A percentile compares a stretch with the other conserved stretches of the same genome.
These are phyloP conservation scores for Mungos mungo DNA, from an alignment of 2,113 vertebrate species.

Conservation along the genomic window DNA sequence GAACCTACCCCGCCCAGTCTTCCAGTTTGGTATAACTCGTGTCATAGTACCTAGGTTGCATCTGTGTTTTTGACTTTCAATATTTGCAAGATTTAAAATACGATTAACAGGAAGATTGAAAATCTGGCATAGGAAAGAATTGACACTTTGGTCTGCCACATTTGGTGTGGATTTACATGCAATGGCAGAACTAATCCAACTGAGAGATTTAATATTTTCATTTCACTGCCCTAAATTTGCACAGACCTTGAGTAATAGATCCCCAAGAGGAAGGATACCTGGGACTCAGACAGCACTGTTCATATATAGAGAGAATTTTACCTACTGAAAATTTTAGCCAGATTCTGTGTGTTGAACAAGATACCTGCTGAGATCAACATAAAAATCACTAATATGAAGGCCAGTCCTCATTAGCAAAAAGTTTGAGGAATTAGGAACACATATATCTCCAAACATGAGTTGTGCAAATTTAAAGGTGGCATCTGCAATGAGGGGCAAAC, in stretches of 20 bases:
- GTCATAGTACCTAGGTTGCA: background rate
- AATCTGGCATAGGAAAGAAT: constrained; percentile 4
- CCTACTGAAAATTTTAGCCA: background rate
- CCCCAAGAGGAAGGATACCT: background rate
- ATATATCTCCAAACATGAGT: background rate
- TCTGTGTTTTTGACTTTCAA: constrained; percentile 4
- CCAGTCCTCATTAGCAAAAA: background rate
- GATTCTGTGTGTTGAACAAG: background rate
- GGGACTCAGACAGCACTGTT: background rate
- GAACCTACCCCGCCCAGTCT: background rate
- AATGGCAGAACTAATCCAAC: constrained; percentile 25
- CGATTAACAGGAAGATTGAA: background rate
- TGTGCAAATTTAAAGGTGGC: background rate
- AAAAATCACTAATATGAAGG: background rate
- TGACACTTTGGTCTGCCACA: background rate
- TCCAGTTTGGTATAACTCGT: background rate
- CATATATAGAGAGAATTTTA: background rate
- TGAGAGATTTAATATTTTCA: constrained; percentile 53
- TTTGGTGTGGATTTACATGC: constrained; percentile 40
- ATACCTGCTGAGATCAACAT: background rate
- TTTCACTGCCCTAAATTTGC: constrained; percentile 37
- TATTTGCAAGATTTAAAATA: constrained; percentile 29
- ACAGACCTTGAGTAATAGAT: background rate
- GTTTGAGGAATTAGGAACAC: background rate
- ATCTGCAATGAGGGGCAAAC: background rate